These are phyloP conservation scores for Oryzias javanicus DNA, from an alignment of 2,113 vertebrate genomes.

Conservation along the genomic window DNA sequence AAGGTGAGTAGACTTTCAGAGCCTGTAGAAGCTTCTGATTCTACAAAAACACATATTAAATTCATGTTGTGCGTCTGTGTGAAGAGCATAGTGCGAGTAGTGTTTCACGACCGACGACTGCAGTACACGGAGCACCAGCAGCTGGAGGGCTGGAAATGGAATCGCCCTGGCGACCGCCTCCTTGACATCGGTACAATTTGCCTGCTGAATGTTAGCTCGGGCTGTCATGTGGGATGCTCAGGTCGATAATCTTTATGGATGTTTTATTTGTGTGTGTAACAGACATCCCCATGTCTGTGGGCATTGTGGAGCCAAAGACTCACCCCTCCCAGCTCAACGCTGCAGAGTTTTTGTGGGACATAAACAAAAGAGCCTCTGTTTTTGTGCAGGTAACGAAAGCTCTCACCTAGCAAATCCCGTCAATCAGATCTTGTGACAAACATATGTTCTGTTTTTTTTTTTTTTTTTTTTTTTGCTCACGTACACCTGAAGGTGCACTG, in stretches of 20 bases:
- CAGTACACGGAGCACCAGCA: slow-evolving; percentile 98
- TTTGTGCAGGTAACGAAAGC: slow-evolving; percentile 89
- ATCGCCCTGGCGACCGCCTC: slow-evolving; percentile 94
- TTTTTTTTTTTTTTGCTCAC: background rate
- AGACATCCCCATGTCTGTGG: slow-evolving; percentile 99
- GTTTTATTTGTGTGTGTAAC: slow-evolving; percentile 13
- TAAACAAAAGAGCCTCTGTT: slow-evolving; percentile 91
- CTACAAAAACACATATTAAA: background rate
- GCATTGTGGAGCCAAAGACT: slow-evolving; percentile 92
- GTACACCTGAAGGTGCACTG: slow-evolving; percentile 86
- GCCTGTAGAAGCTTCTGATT: background rate
- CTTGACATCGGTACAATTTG: slow-evolving; percentile 89
- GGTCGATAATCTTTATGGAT: slow-evolving; percentile 16
- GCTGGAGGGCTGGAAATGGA: slow-evolving; percentile 97
- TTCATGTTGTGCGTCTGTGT: slow-evolving; percentile 23
- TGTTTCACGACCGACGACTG: slow-evolving; percentile 95
- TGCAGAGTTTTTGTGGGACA: slow-evolving; percentile 96
- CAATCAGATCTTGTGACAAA: slow-evolving; percentile 22
- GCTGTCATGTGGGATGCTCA: slow-evolving; percentile 7
- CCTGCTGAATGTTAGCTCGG: slow-evolving; percentile 12
- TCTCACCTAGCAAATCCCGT: slow-evolving; percentile 2
- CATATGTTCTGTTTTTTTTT: background rate
- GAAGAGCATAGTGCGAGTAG: slow-evolving; percentile 78
- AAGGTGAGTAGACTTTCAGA: slow-evolving; percentile 79
- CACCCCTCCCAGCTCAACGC: slow-evolving; percentile 96